Evolutionary conservation across 2,888 invertebrate genomes (phyloP), one percentile per base, ranked within the genome.

Genomic region (Spisula solida): DNA sequence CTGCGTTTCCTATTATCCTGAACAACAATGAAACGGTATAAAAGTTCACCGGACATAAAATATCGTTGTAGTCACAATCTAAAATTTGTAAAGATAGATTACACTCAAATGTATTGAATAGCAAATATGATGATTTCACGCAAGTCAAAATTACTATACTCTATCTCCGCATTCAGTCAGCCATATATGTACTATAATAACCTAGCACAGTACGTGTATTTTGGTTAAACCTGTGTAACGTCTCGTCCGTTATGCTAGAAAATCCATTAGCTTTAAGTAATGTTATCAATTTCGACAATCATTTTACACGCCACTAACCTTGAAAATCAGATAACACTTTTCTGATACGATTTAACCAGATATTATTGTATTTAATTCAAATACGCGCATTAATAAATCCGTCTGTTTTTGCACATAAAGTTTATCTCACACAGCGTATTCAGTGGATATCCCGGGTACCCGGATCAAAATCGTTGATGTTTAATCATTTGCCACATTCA

Each of bases 211-310:
- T 31, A 0, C 4, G 31, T 75, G 29, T 75, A 34, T 75, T 75
- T 31, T 75, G 31, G 14, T 16, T 31, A 75, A 31, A 75, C 31
- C 18, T 75, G 16, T 75, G 25, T 34, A 75, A 18, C 34, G 75
- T 75, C 75, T 34, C 14, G 31, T 31, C 75, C 75, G 34, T 75
- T 75, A 75, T 75, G 75, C 75, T 31, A 0, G 20, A 0, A 75
- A 18, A 75, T 75, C 60, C 75, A 75, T 75, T 75, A 75, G 31
- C 75, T 75, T 31, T 31, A 34, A 14, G 29, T 75, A 31, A 34
- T 34, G 75, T 75, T 75, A 75, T 75, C 75, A 75, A 75, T 75
- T 75, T 75, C 31, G 34, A 75, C 75, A 75, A 75, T 75, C 75
- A 34, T 34, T 75, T 75, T 75, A 75, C 75, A 75, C 75, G 18